These are phyloP conservation scores for Drosophila hawaiiensis DNA, from an alignment of 2,888 invertebrate species.

Conservation along the genomic window DNA sequence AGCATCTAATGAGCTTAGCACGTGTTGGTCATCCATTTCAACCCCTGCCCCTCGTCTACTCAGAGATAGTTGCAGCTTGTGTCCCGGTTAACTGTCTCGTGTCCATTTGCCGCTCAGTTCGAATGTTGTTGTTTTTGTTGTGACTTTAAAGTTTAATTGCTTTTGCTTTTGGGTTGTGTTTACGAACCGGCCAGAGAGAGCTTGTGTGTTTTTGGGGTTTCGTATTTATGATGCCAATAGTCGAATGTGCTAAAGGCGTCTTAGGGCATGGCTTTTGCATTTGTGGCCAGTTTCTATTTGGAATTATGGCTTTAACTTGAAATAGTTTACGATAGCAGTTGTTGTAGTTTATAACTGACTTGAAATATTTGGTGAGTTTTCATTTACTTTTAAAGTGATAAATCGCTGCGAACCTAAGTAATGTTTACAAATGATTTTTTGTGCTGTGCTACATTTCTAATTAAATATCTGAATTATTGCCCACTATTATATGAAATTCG, in stretches of 20 bases:
- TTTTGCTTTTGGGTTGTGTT: conserved; percentile 61
- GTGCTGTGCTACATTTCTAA: background rate
- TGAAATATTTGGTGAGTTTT: background rate
- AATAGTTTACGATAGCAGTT: background rate
- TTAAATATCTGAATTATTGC: conserved; percentile 1
- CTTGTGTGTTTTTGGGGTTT: conserved; percentile 28
- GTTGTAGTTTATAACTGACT: background rate
- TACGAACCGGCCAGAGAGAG: conserved; percentile 8
- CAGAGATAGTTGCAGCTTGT: background rate
- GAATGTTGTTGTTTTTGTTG: conserved; percentile 9
- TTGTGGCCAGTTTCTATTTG: background rate
- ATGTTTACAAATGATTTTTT: background rate
- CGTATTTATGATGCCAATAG: conserved; percentile 46
- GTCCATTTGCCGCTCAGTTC: conserved; percentile 9
- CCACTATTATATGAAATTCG: background rate
- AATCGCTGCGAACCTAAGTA: background rate
- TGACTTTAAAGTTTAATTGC: conserved; percentile 76
- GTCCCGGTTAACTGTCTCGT: conserved; percentile 28
- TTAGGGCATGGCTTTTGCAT: conserved; percentile 11
- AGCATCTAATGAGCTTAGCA: conserved; percentile 77
- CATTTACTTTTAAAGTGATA: background rate
- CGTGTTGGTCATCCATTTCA: conserved; percentile 70
- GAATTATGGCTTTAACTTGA: conserved; percentile 13
- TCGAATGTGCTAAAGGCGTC: background rate
- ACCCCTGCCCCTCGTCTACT: background rate